Evolutionary conservation across 2,888 invertebrate genomes (phyloP).

Genomic region (Acleris literana): DNA sequence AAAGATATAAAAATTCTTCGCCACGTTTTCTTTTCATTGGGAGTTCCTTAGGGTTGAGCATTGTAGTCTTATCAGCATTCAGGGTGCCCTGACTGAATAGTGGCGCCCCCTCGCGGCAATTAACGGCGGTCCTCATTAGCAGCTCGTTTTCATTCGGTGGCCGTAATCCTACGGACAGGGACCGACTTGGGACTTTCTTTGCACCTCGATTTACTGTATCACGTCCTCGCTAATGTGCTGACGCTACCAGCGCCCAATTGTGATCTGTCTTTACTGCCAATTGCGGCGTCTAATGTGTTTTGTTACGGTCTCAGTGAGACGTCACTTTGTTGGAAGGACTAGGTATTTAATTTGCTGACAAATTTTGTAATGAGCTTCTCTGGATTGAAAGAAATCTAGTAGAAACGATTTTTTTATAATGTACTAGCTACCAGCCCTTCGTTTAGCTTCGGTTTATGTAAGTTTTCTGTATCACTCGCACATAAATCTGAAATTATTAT

Average conservation of each 20-base stretch:
- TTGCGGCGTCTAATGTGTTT: conserved; percentile 51
- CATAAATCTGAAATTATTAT: too few relatives aligned
- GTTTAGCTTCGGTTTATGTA: too few relatives aligned
- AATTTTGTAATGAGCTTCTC: too few relatives aligned
- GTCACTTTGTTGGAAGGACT: background rate
- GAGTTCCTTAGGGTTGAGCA: conserved; percentile 52
- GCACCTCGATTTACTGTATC: conserved; percentile 66
- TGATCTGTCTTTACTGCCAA: conserved; percentile 53
- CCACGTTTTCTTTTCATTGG: conserved; percentile 46
- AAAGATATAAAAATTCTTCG: conserved; percentile 37
- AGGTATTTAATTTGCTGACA: background rate
- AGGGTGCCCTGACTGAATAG: conserved; percentile 53
- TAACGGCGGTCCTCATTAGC: conserved; percentile 78
- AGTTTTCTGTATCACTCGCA: too few relatives aligned
- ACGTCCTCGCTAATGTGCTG: conserved; percentile 66
- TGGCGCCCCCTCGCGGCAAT: conserved; percentile 59
- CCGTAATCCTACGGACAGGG: conserved; percentile 62
- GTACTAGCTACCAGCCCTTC: too few relatives aligned
- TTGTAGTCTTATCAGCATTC: conserved; percentile 66
- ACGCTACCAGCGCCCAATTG: conserved; percentile 56
- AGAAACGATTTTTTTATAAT: too few relatives aligned
- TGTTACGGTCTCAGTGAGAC: conserved; percentile 38
- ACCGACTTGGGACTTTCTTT: conserved; percentile 58
- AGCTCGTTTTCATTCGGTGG: conserved; percentile 72
- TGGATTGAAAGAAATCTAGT: too few relatives aligned